Evolutionary conservation across 2,888 invertebrate genomes (phyloP).

Genomic region (Sipha maydis): DNA sequence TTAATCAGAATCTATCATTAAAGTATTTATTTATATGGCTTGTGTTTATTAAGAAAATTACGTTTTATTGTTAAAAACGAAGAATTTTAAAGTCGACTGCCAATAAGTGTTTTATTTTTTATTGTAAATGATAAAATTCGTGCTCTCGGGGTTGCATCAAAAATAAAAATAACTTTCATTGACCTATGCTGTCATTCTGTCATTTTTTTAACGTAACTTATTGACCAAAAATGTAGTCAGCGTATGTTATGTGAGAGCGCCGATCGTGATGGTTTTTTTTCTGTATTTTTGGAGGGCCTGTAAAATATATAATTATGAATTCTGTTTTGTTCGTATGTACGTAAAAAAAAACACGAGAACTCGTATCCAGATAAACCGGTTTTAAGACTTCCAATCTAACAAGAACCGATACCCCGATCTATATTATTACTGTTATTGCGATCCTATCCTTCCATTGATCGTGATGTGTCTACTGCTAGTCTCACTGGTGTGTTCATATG

Average conservation of each 20-base stretch:
- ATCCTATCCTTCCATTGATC: conserved; percentile 25
- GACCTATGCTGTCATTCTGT: conserved; percentile 21
- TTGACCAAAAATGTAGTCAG: conserved; percentile 6
- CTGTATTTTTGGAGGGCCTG: conserved; percentile 25
- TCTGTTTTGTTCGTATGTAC: conserved; percentile 27
- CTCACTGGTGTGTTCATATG: conserved; percentile 24
- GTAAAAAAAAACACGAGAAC: conserved; percentile 12
- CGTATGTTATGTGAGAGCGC: conserved; percentile 9
- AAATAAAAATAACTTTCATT: conserved; percentile 49
- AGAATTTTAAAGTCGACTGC: background rate
- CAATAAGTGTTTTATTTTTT: conserved; percentile 3
- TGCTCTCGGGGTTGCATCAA: conserved; percentile 10
- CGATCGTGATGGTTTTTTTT: conserved; percentile 31
- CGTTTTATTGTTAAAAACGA: conserved; percentile 18
- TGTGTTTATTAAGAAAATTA: background rate
- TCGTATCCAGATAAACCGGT: conserved; percentile 47
- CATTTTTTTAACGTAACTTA: conserved; percentile 43
- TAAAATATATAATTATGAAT: conserved; percentile 33
- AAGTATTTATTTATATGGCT: background rate
- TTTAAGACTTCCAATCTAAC: conserved; percentile 15
- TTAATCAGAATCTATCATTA: background rate
- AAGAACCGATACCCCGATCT: conserved; percentile 49
- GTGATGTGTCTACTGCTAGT: conserved; percentile 41
- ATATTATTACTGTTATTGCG: conserved; percentile 53
- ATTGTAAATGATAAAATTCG: background rate